phyloP scores from a whole-genome alignment of 2,888 invertebrate genomes.

The Idaea dimidiata region DNA sequence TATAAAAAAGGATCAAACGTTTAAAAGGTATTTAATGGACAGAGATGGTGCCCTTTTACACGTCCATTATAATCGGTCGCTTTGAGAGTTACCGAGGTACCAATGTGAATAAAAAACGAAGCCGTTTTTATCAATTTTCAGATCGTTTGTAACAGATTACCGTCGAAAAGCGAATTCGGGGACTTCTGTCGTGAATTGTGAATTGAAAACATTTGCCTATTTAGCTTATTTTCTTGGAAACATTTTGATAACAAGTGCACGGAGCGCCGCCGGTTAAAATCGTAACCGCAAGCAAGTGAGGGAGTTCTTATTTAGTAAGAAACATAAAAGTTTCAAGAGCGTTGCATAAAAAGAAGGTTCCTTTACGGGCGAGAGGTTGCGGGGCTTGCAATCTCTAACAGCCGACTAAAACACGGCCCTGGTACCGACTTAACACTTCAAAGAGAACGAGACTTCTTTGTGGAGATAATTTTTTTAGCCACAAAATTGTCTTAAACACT shows the following conservation, averaged over 20 bases:
- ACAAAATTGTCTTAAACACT: constrained; percentile 72
- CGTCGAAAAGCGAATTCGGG: constrained; percentile 21
- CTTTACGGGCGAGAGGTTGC: constrained; percentile 26
- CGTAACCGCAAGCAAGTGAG: constrained; percentile 12
- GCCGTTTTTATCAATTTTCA: constrained; percentile 59
- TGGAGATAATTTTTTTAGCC: constrained; percentile 55
- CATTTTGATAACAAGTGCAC: background rate
- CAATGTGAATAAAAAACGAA: constrained; percentile 61
- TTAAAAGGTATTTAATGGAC: constrained; percentile 80
- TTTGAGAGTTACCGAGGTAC: constrained; percentile 71
- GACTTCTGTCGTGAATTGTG: constrained; percentile 23
- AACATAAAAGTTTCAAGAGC: constrained; percentile 10
- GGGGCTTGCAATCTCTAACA: constrained; percentile 10
- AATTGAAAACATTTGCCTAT: constrained; percentile 7
- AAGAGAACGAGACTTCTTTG: constrained; percentile 53
- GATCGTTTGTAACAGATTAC: constrained; percentile 66
- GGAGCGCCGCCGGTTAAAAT: background rate
- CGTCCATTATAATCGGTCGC: constrained; percentile 75
- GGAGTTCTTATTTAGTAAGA: background rate
- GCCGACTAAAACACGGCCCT: constrained; percentile 30
- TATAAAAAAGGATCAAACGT: constrained; percentile 80
- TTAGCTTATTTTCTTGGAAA: background rate
- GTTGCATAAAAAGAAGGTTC: constrained; percentile 17
- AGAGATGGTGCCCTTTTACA: constrained; percentile 75
- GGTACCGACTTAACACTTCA: constrained; percentile 48